Evolutionary conservation across 2,113 vertebrate species (phyloP), one percentile per base, ranked within the genome.

Genomic region (Platysternon megacephalum): DNA sequence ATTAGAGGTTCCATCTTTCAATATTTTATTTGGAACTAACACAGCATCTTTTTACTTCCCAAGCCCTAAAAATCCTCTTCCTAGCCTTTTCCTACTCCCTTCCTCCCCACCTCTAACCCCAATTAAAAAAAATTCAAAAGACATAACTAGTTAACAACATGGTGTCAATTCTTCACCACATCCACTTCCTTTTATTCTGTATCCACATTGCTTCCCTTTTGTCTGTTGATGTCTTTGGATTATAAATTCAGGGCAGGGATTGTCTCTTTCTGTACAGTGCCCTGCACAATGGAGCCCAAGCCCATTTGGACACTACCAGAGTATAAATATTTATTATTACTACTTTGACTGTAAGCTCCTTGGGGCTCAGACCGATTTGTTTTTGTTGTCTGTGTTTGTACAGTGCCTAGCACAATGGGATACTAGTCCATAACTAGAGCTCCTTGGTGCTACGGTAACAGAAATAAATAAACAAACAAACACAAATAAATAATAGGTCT

Each of bases 321-420:
- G 90, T 91, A 93, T 84, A 6, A 79, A 14, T 87, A 78, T 93
- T 92, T 89, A 12, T 85, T 95, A 93, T 79, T 88, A 78, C 91
- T 92, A 95, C 39, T 76, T 42, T 24, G n/a, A 7, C 39, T 44
- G 19, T 44, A 76, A 76, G 72, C 39, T n/a, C 61, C 35, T 68
- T 68, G 61, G 61, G 32, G 14, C 61, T n/a, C 32, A 68, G 61
- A 21, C 61, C 4, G 17, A 35, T 68, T 68, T 56, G 21, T 61
- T 56, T 61, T 61, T 61, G 58, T 17, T n/a, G 17, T 72, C n/a
- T 39, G n/a, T 72, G 65, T 72, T 72, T 72, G 9, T 72, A 72
- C n/a, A 22, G 8, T 3, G 16, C 65, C 65, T 39, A n/a, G 17
- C n/a, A 72, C 35, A 72, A 22, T 22, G 8, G n/a, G n/a, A 17